Base-by-base conservation (phyloP, 2,888 invertebrate species). In the Microplitis deprimator region DNA sequence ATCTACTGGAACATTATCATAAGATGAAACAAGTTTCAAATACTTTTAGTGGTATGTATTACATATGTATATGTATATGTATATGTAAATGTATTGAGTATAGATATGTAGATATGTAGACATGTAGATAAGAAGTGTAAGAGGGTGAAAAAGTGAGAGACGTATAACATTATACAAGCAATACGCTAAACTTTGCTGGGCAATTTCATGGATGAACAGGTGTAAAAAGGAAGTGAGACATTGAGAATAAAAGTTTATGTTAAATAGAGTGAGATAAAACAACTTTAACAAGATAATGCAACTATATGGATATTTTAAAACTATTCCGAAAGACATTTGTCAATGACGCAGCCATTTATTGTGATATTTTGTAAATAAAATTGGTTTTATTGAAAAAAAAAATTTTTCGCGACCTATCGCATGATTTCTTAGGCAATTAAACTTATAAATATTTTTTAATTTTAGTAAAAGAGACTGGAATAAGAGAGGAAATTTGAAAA, bases 101-200 rank as follows among this genome's bases (percentile, higher is more conserved):
- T 78, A 77, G 77, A 79, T 76, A 79, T 80, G 67, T 61, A 79
- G 75, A 68, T 77, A 70, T 71, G 75, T 75, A 77, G 69, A 69
- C 61, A 68, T 67, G 68, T 62, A 75, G 69, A 75, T 70, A 76
- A 81, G 29, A 76, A 50, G 50, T 50, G 13, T 50, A 50, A 50
- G 50, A 50, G 50, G 50, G 50, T 50, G 50, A 50, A 50, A 50
- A 50, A 50, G 50, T 50, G 50, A 50, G 50, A 50, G 8, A 50
- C 50, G 50, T 76, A 81, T 82, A 81, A 82, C 79, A 82, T 82
- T 77, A 82, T 78, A 81, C 82, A 84, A 84, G 84, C 84, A 83
- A 75, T 78, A 50, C 80, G 81, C 81, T 84, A 83, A 82, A 79
- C 79, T 80, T 82, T 83, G 80, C 79, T 79, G 80, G 80, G 73